Evolutionary conservation across 2,113 vertebrate species (phyloP), one percentile per base, ranked within the genome.

Genomic region (Charadrius vociferus): DNA sequence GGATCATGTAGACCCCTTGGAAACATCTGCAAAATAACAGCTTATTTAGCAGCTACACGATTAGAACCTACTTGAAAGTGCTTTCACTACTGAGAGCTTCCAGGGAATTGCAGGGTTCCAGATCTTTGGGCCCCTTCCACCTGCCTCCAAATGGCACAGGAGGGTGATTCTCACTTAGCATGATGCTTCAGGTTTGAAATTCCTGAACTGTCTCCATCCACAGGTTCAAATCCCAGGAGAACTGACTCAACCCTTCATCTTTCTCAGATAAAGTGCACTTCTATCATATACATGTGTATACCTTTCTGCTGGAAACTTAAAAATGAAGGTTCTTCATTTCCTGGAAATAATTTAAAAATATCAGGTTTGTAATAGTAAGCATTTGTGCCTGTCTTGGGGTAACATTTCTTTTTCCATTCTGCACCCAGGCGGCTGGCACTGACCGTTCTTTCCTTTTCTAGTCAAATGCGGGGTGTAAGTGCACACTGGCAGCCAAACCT

Each of bases 301-400:
- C 36, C 41, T 86, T 88, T 83, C n/a, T 61, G 77, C 66, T 3
- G 8, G 67, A 39, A 86, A 90, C 78, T 86, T 77, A 80, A 71
- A 97, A 89, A 70, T 23, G n/a, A 53, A 93, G 39, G 36, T 80
- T 74, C 43, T 79, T 88, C 61, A 58, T 80, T 93, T 83, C 80
- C 62, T 52, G 56, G 47, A 89, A 92, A 70, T 49, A 68, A 79
- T 63, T 79, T n/a, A 4, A 24, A 78, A 94, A 49, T 34, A 80
- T 12, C 21, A 3, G 8, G 47, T 63, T 84, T 79, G 39, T 58
- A 79, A 39, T 3, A 62, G 41, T 12, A 75, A 67, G 41, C 8
- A 9, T 67, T 95, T 89, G 45, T 19, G 41, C 5, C 2, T 52
- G 41, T 68, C 68, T 47, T 58, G 83, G 36, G 39, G 63, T 81